phyloP scores from a whole-genome alignment of 2,888 invertebrate species.

The Linnaemya tessellans region DNA sequence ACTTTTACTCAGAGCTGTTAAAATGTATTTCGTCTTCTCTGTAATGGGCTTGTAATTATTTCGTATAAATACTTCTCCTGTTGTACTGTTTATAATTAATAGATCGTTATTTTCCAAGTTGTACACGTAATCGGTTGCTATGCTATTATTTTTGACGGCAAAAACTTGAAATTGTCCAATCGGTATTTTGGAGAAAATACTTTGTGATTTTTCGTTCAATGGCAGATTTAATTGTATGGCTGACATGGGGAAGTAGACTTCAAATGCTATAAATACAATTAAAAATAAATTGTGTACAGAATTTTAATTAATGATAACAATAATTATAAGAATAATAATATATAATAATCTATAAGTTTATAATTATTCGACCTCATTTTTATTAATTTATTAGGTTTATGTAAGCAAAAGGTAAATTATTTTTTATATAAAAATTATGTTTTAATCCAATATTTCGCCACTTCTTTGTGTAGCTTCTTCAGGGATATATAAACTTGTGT shows the following conservation, averaged over 20 bases:
- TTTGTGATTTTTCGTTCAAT: constrained; percentile 80
- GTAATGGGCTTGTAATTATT: constrained; percentile 77
- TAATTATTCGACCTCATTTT: too few species aligned
- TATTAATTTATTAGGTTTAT: too few species aligned
- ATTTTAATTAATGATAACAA: not conserved
- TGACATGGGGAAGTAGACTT: constrained; percentile 82
- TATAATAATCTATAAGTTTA: too few species aligned
- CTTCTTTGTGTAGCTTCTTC: too few species aligned
- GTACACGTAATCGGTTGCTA: constrained; percentile 79
- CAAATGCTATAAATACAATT: constrained; percentile 76
- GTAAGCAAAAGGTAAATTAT: too few species aligned
- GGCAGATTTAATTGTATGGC: constrained; percentile 81
- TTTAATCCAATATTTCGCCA: too few species aligned
- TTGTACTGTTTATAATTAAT: constrained; percentile 79
- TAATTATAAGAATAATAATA: too few species aligned
- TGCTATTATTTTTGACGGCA: constrained; percentile 76
- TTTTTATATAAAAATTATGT: too few species aligned
- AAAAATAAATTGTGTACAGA: not conserved
- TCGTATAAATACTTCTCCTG: constrained; percentile 81
- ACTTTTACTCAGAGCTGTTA: constrained; percentile 78
- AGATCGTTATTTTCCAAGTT: constrained; percentile 78
- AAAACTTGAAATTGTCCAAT: constrained; percentile 81
- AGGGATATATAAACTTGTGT: too few species aligned
- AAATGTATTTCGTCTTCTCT: constrained; percentile 76
- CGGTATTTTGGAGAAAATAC: constrained; percentile 81